Evolutionary conservation across 1,140 invertebrate genomes (phyloP), one percentile per base, ranked within the genome.

Genomic region (Oryctes rhinoceros): DNA sequence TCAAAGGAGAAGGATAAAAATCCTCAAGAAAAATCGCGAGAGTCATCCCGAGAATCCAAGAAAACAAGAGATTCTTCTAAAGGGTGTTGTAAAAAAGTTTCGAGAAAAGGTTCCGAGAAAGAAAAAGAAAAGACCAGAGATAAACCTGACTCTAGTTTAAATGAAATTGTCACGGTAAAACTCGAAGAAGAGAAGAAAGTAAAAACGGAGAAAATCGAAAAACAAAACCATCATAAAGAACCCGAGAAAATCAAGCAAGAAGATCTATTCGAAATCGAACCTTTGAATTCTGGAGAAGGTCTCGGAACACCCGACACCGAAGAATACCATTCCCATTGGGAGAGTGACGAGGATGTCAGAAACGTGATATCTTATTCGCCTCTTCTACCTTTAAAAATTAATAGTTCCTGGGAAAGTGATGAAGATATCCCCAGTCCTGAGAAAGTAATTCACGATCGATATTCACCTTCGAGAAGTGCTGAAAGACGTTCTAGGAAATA

Each of bases 301-400:
- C 48, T 74, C 10, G 59, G 71, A 20, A 84, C 83, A 2, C 86
- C 86, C 3, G 83, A 87, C 67, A 87, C 85, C 9, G 83, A 87
- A 13, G 85, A 86, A 59, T 86, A 85, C 76, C 83, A 83, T 49
- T 84, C 84, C 4, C 83, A 85, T 44, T 86, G 85, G 85, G 85
- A 85, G 79, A 84, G 83, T 67, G 84, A 85, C n/a, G 80, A 83
- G 37, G 83, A 83, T 53, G 76, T 59, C 35, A 24, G 47, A 15
- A 76, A 76, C 20, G 47, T 74, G n/a, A 76, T 76, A 20, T 76
- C 75, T 0, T 76, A 47, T 13, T 59, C 77, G 9, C 47, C 75
- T 47, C 30, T 39, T 3, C 18, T 76, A 15, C 49, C 77, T 10
- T 15, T 20, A 30, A 78, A 78, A 74, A 39, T 24, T 78, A 84